Conservation (phyloP, 2,113 vertebrate genomes). For the Actenoides lindsayi region DNA sequence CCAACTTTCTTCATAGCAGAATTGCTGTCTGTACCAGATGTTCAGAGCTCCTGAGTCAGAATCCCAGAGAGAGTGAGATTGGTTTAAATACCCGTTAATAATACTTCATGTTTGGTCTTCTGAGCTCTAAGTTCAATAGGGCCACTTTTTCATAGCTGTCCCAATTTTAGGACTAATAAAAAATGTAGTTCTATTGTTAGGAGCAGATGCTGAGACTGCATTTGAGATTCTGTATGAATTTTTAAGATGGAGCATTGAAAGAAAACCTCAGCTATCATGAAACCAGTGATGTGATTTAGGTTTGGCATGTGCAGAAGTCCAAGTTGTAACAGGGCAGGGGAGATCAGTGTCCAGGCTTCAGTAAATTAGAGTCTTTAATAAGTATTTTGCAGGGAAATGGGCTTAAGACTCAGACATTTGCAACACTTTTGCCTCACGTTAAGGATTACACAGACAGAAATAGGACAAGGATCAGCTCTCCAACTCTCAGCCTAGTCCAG, state of each 20-base stretch:
- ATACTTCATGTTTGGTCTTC: background rate
- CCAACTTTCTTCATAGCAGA: background rate
- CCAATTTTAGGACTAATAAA: background rate
- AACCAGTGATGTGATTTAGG: background rate
- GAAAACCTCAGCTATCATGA: background rate
- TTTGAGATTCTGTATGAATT: background rate
- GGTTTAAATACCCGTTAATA: background rate
- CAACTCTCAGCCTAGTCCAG: background rate
- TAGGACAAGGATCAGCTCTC: background rate
- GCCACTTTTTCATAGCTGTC: background rate
- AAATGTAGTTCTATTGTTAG: background rate
- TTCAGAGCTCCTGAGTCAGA: background rate
- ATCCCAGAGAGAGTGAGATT: background rate
- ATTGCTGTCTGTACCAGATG: constrained; percentile 6
- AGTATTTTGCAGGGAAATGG: background rate
- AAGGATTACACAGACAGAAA: background rate
- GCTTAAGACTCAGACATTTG: background rate
- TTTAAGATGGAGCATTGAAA: background rate
- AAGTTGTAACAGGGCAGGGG: background rate
- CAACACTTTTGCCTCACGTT: background rate
- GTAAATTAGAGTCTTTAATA: background rate
- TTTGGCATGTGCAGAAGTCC: background rate
- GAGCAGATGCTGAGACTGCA: background rate
- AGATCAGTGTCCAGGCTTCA: background rate
- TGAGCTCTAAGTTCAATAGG: background rate